Conservation (phyloP, 2,113 vertebrate species). For the Pungitius pungitius region DNA sequence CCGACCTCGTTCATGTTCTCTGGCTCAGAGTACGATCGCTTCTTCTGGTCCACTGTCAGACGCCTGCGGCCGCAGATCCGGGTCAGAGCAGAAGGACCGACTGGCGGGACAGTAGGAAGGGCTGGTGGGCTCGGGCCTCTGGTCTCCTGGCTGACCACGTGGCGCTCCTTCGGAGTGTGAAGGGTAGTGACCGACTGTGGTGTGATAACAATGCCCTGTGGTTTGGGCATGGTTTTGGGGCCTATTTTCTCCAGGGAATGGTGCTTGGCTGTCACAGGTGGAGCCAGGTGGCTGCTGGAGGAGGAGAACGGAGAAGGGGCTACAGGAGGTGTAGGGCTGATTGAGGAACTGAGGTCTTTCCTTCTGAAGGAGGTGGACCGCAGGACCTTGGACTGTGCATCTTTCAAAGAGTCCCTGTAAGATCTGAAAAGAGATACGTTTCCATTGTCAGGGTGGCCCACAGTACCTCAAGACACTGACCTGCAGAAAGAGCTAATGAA, state of each 20-base stretch:
- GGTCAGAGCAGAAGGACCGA: slow-evolving; percentile 61
- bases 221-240: slow-evolving; percentile 78
- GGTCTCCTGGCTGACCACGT: slow-evolving; percentile 81
- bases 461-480: background rate
- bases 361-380: slow-evolving; percentile 90
- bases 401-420: slow-evolving; percentile 91
- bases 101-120: slow-evolving; percentile 63
- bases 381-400: slow-evolving; percentile 88
- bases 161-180: slow-evolving; percentile 88
- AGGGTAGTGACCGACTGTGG: slow-evolving; percentile 66
- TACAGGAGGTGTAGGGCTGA: slow-evolving; percentile 20
- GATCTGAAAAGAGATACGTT: slow-evolving; percentile 68
- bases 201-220: slow-evolving; percentile 37
- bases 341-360: slow-evolving; percentile 74
- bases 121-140: slow-evolving; percentile 60
- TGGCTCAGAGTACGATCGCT: slow-evolving; percentile 93
- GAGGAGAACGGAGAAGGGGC: slow-evolving; percentile 27
- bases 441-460: background rate
- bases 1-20: slow-evolving; percentile 95
- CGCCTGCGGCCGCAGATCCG: slow-evolving; percentile 89
- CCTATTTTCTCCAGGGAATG: slow-evolving; percentile 80
- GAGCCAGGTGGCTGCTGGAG: slow-evolving; percentile 65
- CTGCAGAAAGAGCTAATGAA: slow-evolving; percentile 66
- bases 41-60: slow-evolving; percentile 90
- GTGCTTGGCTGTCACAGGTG: slow-evolving; percentile 55